Evolutionary conservation across 2,888 invertebrate species (phyloP), one percentile per base, ranked within the genome.

Genomic region (Odontomyia ornata): DNA sequence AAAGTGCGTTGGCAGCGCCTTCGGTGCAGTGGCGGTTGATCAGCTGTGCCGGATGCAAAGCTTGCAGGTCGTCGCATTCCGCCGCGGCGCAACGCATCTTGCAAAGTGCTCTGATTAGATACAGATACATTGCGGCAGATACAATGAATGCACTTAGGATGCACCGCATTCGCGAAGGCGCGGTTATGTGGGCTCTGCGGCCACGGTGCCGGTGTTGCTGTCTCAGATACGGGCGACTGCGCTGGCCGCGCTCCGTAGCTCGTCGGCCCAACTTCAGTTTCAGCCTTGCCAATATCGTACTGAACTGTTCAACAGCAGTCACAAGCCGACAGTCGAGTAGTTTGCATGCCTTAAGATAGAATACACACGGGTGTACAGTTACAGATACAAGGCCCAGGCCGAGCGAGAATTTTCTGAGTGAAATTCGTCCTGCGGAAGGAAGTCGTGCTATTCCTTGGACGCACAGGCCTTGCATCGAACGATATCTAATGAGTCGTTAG

Each of bases 241-340:
- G 65, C 69, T 69, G 46, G 69, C 46, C 46, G 69, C 56, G 52
- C 28, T 52, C 56, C 21, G 52, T n/a, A 21, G 47, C 56, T 72
- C 56, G 43, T 28, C 56, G 65, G 15, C 21, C 36, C 36, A 36
- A 36, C 36, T 3, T 3, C 65, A 21, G 52, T 56, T 56, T 72
- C 65, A 21, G 52, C 71, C 71, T 72, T 72, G 71, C 71, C 56
- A 72, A 72, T 72, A 56, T 52, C 28, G 47, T 15, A 47, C 23
- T 69, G 47, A 27, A 69, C 56, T 15, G 71, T 56, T 15, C 56
- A 27, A 47, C 69, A 28, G 27, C 71, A 72, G 71, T 72, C 71
- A 72, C 56, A 72, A 72, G 71, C 71, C 71, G 56, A 72, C 71
- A 72, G 71, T 72, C 56, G 71, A 72, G 56, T 72, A 72, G 71